Base-by-base conservation (phyloP, 1,140 invertebrate species). In the Triops longicaudatus region DNA sequence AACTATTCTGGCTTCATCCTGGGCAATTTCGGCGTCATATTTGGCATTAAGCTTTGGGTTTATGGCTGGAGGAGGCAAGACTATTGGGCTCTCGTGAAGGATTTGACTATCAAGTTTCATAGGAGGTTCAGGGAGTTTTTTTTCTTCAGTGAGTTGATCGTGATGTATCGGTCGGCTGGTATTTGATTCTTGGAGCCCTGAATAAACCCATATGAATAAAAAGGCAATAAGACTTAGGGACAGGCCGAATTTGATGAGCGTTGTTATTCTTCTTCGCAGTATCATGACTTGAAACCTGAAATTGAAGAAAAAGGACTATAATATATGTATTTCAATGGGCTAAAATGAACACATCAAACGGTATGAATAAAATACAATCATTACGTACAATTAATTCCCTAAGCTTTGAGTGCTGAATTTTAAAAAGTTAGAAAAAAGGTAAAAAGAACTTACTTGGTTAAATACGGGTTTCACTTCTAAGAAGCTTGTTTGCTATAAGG, bases 1-100 rank as follows among this genome's bases (percentile, higher is more conserved):
- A 78, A 87, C 82, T 78, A 87, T 85, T 78, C 84, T 83, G 26
- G 79, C 74, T 78, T 88, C 86, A 77, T 88, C 87, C 27, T 84
- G 83, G 7, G 78, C 77, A 43, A 84, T 79, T 81, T 81, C 82
- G 6, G 80, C 44, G 79, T 86, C 85, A 31, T 80, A 84, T 79
- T 86, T 42, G 72, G 73, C 73, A 9, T 42, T 22, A 27, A 41
- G 26, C 6, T 75, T 44, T 43, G 26, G 6, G 26, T 43, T 42
- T 17, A 41, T 44, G 74, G 0, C 26, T 42, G 50, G 50, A 63
- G 50, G n/a, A 9, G 14, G 50, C 5, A 63, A 14, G 10, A 63
- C n/a, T 0, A 22, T 37, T 37, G 2, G 31, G 7, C 7, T 17
- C 14, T 63, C n/a, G 0, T 17, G 22, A 22, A 63, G 9, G 14